These are phyloP conservation scores for Sebastiscus tertius DNA, from an alignment of 2,797 vertebrate genomes.

Conservation along the genomic window DNA sequence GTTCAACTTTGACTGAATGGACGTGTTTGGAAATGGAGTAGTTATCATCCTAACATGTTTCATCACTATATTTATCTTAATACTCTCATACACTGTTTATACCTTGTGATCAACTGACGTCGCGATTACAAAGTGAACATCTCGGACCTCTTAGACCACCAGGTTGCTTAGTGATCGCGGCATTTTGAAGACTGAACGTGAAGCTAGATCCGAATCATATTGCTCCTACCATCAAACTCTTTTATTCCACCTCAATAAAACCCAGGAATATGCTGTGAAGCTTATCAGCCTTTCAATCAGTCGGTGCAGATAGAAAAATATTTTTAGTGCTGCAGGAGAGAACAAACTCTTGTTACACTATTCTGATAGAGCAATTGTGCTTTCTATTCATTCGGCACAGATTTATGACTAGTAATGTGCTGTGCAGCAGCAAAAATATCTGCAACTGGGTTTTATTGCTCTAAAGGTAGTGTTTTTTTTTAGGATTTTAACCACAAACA, in stretches of 20 bases:
- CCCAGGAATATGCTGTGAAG: background rate
- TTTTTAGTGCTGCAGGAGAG: background rate
- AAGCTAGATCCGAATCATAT: background rate
- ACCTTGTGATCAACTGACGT: background rate
- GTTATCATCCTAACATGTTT: background rate
- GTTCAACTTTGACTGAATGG: background rate
- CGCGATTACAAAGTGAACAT: background rate
- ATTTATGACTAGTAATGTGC: background rate
- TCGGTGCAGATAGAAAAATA: background rate
- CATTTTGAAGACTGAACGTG: background rate
- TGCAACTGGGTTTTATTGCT: background rate
- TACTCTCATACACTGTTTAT: background rate
- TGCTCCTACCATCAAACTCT: background rate
- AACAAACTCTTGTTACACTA: background rate
- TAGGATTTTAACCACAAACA: background rate
- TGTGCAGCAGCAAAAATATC: background rate
- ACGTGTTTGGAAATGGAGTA: background rate
- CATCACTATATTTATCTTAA: background rate
- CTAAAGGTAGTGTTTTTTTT: background rate
- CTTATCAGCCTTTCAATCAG: constrained; percentile 5
- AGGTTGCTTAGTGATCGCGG: background rate
- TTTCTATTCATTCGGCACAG: background rate
- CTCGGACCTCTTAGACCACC: background rate
- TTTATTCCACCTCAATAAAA: background rate
- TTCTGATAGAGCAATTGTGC: constrained; percentile 13